phyloP scores from a whole-genome alignment of 2,113 vertebrate species.

The Thunnus maccoyii region DNA sequence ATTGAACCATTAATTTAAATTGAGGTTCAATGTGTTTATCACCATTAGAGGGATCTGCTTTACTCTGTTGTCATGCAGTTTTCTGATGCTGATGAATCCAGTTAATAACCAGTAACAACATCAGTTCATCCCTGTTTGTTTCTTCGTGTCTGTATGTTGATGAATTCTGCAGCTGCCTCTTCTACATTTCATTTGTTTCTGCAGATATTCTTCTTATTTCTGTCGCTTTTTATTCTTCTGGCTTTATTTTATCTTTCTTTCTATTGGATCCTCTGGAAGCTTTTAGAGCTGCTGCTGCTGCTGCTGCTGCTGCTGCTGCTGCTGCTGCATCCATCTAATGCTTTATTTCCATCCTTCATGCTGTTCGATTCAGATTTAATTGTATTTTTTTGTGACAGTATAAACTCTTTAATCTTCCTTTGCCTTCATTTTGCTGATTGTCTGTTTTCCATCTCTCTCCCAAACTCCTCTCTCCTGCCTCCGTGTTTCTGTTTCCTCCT shows the following conservation, averaged over 20 bases:
- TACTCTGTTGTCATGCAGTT: neutral
- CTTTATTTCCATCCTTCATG: neutral
- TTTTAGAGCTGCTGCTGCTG: neutral
- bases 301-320: neutral
- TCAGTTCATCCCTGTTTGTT: neutral
- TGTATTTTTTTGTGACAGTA: neutral
- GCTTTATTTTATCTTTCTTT: neutral
- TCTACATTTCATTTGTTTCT: neutral
- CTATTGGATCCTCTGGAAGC: neutral
- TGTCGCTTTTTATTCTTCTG: neutral
- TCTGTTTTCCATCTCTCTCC: neutral
- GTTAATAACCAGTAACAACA: neutral
- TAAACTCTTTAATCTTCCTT: neutral
- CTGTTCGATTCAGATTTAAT: neutral
- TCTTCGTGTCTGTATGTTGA: neutral
- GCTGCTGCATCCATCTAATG: neutral
- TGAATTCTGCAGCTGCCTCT: conserved; percentile 1
- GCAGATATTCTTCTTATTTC: neutral
- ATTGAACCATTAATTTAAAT: neutral
- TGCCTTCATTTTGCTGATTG: neutral
- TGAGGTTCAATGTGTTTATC: neutral
- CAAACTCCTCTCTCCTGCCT: neutral
- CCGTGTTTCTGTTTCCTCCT: neutral
- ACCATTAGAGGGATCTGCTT: too few species aligned
- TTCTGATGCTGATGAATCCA: neutral